These are phyloP conservation scores for Ranitomeya variabilis DNA, from an alignment of 2,113 vertebrate genomes.

Conservation along the genomic window DNA sequence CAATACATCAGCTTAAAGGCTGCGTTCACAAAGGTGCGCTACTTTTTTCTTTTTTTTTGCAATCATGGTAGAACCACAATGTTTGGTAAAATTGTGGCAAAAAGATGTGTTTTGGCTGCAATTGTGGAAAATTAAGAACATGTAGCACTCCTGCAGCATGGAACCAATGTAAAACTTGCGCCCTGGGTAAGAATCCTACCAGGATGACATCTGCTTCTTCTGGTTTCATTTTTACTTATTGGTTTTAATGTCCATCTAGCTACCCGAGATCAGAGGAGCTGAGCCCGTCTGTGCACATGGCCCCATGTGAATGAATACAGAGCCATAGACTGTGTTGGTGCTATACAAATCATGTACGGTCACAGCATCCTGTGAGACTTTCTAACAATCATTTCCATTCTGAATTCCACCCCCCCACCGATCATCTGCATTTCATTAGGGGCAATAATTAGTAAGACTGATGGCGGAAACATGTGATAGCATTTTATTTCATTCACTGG, in stretches of 20 bases:
- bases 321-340: not conserved
- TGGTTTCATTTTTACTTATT: not conserved
- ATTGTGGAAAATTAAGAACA: too few relatives aligned
- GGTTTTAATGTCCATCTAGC: not conserved
- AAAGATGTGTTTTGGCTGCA: too few relatives aligned
- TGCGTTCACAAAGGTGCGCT: too few relatives aligned
- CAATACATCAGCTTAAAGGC: too few relatives aligned
- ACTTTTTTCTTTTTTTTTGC: too few relatives aligned
- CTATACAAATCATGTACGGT: not conserved
- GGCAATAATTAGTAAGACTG: not conserved
- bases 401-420: not conserved
- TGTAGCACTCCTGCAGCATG: too few relatives aligned
- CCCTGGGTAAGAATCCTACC: not conserved
- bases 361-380: not conserved
- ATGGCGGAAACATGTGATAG: constrained; percentile 31
- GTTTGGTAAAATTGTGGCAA: too few relatives aligned
- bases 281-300: not conserved
- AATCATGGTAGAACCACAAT: too few relatives aligned
- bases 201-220: not conserved
- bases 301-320: not conserved
- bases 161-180: too few relatives aligned
- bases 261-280: not conserved
- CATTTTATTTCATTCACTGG: constrained; percentile 31
- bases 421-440: constrained; percentile 40
- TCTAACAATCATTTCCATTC: not conserved